phyloP scores from a whole-genome alignment of 2,888 invertebrate species.

The Amphipyra tragopoginis region DNA sequence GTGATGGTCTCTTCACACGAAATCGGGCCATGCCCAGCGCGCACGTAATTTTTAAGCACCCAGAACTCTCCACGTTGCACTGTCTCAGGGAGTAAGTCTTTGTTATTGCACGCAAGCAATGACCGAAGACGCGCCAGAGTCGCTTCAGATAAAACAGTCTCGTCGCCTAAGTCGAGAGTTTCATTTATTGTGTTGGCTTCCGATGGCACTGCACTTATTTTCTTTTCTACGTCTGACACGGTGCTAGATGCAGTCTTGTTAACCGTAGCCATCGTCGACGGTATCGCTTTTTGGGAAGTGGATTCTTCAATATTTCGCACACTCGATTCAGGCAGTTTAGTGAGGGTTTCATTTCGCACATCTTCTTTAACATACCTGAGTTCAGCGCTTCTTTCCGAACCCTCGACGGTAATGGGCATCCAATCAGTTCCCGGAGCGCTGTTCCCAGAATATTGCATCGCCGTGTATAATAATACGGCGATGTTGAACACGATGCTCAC shows the following conservation, averaged over 20 bases:
- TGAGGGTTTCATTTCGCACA: constrained; percentile 70
- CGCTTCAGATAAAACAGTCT: constrained; percentile 77
- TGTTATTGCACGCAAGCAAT: constrained; percentile 91
- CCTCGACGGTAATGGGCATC: constrained; percentile 80
- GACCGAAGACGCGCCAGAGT: constrained; percentile 81
- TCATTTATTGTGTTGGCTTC: constrained; percentile 78
- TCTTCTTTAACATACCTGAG: constrained; percentile 69
- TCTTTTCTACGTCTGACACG: constrained; percentile 79
- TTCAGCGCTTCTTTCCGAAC: constrained; percentile 76
- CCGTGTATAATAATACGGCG: constrained; percentile 92
- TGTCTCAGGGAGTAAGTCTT: constrained; percentile 89
- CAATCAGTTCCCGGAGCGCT: constrained; percentile 75
- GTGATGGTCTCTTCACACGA: constrained; percentile 96
- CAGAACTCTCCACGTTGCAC: constrained; percentile 95
- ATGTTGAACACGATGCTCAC: constrained; percentile 94
- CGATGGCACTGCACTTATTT: constrained; percentile 74
- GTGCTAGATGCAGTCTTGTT: constrained; percentile 86
- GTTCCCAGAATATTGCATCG: constrained; percentile 90
- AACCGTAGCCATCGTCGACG: constrained; percentile 80
- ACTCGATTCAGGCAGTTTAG: constrained; percentile 67
- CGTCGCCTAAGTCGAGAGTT: constrained; percentile 78
- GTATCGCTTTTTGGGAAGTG: constrained; percentile 79
- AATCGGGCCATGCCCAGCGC: constrained; percentile 92
- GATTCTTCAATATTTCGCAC: constrained; percentile 73
- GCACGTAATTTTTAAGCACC: constrained; percentile 96